Conservation (phyloP, 2,113 vertebrate genomes). For the Steatornis caripensis region DNA sequence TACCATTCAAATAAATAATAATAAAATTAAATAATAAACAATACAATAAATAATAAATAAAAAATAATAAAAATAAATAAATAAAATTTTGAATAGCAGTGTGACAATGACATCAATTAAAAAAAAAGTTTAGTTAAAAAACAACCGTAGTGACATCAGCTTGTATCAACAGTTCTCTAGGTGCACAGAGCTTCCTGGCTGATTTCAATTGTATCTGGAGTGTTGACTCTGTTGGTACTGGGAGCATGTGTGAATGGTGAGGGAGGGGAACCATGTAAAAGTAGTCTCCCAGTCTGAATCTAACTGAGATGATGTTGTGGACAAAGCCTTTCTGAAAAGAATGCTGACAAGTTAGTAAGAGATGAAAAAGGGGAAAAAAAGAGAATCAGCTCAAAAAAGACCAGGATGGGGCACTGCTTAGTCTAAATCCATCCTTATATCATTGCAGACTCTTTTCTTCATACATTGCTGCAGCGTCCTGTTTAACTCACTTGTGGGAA, state of each 20-base stretch:
- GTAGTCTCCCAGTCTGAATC: background rate
- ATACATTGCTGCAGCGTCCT: background rate
- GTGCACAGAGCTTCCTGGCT: background rate
- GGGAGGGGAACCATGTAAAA: background rate
- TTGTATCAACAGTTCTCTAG: background rate
- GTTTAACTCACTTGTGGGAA: background rate
- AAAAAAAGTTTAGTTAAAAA: background rate
- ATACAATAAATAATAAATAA: no score
- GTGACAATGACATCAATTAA: background rate
- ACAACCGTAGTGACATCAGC: background rate
- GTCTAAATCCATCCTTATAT: background rate
- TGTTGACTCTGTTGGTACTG: background rate
- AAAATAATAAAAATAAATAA: accelerated
- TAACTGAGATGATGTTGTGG: background rate
- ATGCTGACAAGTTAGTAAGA: background rate
- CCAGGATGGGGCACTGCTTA: background rate
- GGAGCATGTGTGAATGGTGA: background rate
- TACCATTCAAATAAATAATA: background rate
- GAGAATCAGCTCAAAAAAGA: background rate
- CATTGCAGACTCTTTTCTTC: background rate
- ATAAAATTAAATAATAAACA: no score
- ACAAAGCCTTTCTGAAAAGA: background rate
- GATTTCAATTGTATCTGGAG: background rate
- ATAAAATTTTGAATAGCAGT: background rate
- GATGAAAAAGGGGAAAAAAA: background rate